Evolutionary conservation across 2,888 invertebrate species (phyloP).

Genomic region (Octodonta nipae): DNA sequence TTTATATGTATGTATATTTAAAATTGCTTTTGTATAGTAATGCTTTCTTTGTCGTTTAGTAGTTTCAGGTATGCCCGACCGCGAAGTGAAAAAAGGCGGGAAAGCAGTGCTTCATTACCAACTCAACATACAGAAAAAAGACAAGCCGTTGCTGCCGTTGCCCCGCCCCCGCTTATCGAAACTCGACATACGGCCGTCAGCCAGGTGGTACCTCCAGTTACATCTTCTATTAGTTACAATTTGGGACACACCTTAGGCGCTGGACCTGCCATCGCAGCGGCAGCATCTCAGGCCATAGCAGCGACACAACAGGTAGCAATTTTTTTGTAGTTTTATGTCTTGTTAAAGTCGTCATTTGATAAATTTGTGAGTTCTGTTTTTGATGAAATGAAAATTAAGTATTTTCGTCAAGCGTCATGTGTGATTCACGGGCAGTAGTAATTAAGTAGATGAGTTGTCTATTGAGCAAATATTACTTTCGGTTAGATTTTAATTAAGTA

Average conservation of each 20-base stretch:
- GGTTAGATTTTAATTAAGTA: too few relatives aligned
- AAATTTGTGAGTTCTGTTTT: too few relatives aligned
- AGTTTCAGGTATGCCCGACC: conserved; percentile 28
- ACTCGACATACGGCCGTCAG: conserved; percentile 19
- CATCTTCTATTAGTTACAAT: conserved; percentile 46
- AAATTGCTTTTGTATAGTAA: too few relatives aligned
- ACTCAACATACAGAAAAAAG: conserved; percentile 39
- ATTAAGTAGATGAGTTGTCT: too few relatives aligned
- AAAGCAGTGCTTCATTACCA: conserved; percentile 43
- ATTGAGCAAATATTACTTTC: too few relatives aligned
- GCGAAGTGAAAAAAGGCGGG: conserved; percentile 62
- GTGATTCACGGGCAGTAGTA: too few relatives aligned
- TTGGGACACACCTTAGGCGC: conserved; percentile 69
- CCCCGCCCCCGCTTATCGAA: conserved; percentile 23
- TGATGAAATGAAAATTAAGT: too few relatives aligned
- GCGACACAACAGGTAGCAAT: conserved; percentile 73
- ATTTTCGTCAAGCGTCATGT: too few relatives aligned
- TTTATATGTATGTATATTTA: too few relatives aligned
- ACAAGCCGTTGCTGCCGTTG: conserved; percentile 26
- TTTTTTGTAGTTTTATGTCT: too few relatives aligned
- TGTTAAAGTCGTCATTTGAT: too few relatives aligned
- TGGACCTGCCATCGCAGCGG: conserved; percentile 80
- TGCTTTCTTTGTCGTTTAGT: conserved; percentile 17
- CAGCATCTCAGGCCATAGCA: conserved; percentile 90
- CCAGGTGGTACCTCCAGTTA: conserved; percentile 21